Evolutionary conservation across 2,113 vertebrate species (phyloP).

Genomic region (Stegostoma tigrinum): DNA sequence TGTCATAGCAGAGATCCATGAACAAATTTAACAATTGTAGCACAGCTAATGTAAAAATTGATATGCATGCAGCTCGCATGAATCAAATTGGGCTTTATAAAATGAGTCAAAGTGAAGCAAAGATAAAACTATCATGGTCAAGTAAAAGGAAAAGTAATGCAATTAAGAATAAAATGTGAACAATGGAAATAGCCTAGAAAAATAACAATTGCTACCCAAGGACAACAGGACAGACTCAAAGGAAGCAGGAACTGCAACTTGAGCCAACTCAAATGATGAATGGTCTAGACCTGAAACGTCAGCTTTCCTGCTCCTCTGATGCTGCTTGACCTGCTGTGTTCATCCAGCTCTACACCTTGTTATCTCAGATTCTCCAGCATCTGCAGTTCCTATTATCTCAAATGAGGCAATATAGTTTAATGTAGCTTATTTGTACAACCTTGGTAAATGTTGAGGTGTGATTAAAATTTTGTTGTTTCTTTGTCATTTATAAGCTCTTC

Average conservation of each 20-base stretch:
- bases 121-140: background rate
- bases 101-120: background rate
- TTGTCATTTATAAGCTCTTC: background rate
- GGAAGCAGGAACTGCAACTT: background rate
- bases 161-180: background rate
- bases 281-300: too few relatives aligned
- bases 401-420: background rate
- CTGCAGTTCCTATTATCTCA: too few relatives aligned
- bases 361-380: too few relatives aligned
- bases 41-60: background rate
- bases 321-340: too few relatives aligned
- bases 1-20: background rate
- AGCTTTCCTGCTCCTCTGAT: too few relatives aligned
- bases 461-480: background rate
- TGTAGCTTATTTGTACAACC: background rate
- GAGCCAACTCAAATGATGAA: background rate
- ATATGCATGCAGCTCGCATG: background rate
- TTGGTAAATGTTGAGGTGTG: background rate
- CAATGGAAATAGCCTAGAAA: background rate
- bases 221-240: background rate
- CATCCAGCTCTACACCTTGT: too few relatives aligned
- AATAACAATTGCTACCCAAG: background rate
- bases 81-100: background rate
- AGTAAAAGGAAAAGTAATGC: background rate
- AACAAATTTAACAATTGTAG: background rate